phyloP scores from a whole-genome alignment of 2,888 invertebrate genomes.

The Ornithoptera alexandrae region DNA sequence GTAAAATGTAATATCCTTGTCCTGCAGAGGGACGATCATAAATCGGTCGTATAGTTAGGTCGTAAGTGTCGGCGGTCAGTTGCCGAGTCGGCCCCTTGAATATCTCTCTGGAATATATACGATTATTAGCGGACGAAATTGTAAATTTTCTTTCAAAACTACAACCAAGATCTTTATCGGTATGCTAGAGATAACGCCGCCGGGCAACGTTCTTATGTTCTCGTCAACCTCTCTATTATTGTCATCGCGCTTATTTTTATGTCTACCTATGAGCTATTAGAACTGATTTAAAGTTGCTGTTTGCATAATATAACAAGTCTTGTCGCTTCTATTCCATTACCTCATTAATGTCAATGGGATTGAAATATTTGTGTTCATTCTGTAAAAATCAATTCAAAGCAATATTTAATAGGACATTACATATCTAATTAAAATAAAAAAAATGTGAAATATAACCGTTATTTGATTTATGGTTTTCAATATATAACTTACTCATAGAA shows the following conservation, averaged over 20 bases:
- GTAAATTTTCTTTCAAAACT: conserved; percentile 68
- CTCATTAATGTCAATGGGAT: conserved; percentile 57
- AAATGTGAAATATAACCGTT: too few species aligned
- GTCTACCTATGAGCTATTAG: conserved; percentile 58
- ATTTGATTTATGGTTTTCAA: too few species aligned
- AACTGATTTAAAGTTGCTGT: conserved; percentile 60
- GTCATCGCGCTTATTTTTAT: conserved; percentile 58
- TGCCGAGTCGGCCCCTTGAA: conserved; percentile 50
- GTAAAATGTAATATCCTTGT: conserved; percentile 66
- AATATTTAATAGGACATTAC: neutral
- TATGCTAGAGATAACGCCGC: conserved; percentile 49
- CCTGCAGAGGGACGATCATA: conserved; percentile 63
- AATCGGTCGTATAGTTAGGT: conserved; percentile 65
- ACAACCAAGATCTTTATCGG: conserved; percentile 67
- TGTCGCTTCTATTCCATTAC: conserved; percentile 56
- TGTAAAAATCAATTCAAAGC: neutral
- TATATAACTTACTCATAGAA: too few species aligned
- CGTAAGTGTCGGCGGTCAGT: conserved; percentile 61
- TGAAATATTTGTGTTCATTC: neutral
- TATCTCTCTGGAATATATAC: conserved; percentile 58
- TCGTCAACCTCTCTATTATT: conserved; percentile 50
- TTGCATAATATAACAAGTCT: conserved; percentile 67
- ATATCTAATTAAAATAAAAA: neutral
- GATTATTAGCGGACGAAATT: conserved; percentile 65
- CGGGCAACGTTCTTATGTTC: conserved; percentile 41